phyloP scores from a whole-genome alignment of 2,888 invertebrate species.

The Fragum whitleyi region DNA sequence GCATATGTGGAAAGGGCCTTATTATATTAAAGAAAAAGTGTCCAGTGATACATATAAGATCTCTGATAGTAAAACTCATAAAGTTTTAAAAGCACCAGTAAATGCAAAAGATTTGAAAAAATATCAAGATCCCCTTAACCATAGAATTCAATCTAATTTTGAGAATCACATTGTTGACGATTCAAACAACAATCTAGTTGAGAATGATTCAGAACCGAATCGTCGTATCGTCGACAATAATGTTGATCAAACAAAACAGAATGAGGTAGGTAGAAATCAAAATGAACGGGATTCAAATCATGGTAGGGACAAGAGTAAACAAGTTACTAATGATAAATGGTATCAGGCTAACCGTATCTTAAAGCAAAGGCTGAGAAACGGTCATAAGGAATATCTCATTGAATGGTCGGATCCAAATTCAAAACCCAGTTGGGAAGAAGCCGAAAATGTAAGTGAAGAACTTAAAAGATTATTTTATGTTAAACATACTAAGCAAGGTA shows the following conservation, averaged over 20 bases:
- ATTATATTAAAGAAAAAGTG: too few relatives aligned
- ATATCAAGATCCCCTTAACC: background rate
- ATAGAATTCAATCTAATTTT: background rate
- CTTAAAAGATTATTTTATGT: slow-evolving; percentile 33
- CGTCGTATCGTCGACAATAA: background rate
- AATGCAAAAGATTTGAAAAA: slow-evolving; percentile 29
- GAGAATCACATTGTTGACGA: background rate
- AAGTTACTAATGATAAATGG: slow-evolving; percentile 13
- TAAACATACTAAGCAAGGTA: slow-evolving; percentile 8
- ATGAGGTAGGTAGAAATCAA: background rate
- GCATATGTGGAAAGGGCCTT: too few relatives aligned
- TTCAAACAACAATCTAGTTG: background rate
- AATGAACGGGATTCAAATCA: background rate
- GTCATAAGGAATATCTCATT: slow-evolving; percentile 20
- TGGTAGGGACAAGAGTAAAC: background rate
- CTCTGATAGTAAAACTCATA: slow-evolving; percentile 30
- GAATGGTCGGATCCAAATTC: slow-evolving; percentile 27
- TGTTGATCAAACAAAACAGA: background rate
- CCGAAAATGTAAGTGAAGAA: slow-evolving; percentile 34
- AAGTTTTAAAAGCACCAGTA: background rate
- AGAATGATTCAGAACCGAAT: background rate
- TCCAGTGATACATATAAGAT: too few relatives aligned
- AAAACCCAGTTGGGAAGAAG: slow-evolving; percentile 26
- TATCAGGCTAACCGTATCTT: slow-evolving; percentile 27
- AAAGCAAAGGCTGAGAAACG: slow-evolving; percentile 29